Evolutionary conservation across 2,113 vertebrate species (phyloP), one percentile per base, ranked within the genome.

Genomic region (Falco punctatus): DNA sequence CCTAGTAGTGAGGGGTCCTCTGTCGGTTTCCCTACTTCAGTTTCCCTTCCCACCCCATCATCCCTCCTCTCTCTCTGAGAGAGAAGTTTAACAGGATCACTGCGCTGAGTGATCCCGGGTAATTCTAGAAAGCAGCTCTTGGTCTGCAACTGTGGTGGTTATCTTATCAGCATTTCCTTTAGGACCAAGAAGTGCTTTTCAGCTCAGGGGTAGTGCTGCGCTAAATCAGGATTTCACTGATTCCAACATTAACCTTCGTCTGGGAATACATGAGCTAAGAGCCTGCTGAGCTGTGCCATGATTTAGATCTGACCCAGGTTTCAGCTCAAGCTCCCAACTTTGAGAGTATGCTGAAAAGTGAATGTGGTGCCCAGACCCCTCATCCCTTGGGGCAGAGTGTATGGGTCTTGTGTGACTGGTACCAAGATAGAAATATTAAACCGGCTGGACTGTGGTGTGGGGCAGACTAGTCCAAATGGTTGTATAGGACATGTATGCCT

Each of bases 341-440:
- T 86, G 71, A 13, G 11, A 27, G 22, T 15, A 5, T 12, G 24
- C 40, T 40, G 49, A 13, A 57, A 52, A 69, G 33, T 40, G 55
- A 58, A 27, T 1, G 22, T 8, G 18, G 15, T 22, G 10, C 0
- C 0, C 0, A 2, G 13, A 10, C 30, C 22, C 10, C 1, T 2
- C 2, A 0, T 72, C 16, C n/a, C 58, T 15, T 52, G 49, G 61
- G 61, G 23, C 33, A 62, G 33, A 27, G 10, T 1, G 1, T 52
- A 54, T 27, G 20, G 9, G 11, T 71, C 48, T 51, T 86, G n/a
- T 7, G 1, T 33, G 24, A 11, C 51, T 55, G n/a, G 2, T 92
- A 27, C 35, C 4, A 15, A 52, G 55, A 35, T 18, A 30, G 30
- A 74, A 81, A 26, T 20, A 26, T 2, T 15, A 38, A 66, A 13